These are phyloP conservation scores for Haemorhous mexicanus DNA, from an alignment of 2,113 vertebrate genomes.

Conservation along the genomic window DNA sequence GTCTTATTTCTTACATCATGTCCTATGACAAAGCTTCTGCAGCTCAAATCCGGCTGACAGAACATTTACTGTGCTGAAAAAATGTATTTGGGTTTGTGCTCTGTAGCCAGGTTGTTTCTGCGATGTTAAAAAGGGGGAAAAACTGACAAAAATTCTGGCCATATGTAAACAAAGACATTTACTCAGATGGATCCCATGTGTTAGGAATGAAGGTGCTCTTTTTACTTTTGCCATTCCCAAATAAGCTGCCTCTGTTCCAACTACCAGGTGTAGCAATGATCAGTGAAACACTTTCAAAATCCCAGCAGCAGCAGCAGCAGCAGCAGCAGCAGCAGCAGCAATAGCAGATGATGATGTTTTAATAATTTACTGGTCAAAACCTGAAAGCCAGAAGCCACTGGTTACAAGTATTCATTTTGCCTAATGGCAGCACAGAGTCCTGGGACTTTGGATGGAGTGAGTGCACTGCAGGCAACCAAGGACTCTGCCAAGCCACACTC, in stretches of 20 bases:
- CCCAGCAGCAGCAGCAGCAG: not conserved
- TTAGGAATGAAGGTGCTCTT: not conserved
- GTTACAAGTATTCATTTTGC: not conserved
- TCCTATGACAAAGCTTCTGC: not conserved
- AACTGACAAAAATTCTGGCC: not conserved
- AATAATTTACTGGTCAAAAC: not conserved
- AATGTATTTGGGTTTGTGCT: not conserved
- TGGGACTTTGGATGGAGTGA: not conserved
- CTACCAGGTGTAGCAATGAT: not conserved
- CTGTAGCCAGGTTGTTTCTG: not conserved
- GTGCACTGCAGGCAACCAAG: not conserved
- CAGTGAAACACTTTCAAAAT: not conserved
- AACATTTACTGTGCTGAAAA: not conserved
- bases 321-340: not conserved
- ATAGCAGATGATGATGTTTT: not conserved
- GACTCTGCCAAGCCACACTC: not conserved
- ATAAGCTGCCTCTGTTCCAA: not conserved
- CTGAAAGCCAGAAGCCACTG: not conserved
- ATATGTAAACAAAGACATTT: not conserved
- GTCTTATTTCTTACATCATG: not conserved
- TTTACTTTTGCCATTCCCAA: not conserved
- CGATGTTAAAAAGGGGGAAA: not conserved
- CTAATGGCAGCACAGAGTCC: not conserved
- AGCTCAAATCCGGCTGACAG: not conserved
- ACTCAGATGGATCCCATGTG: constrained; percentile 4